Conservation (phyloP, 2,113 vertebrate genomes). For the Sakesphorus luctuosus region DNA sequence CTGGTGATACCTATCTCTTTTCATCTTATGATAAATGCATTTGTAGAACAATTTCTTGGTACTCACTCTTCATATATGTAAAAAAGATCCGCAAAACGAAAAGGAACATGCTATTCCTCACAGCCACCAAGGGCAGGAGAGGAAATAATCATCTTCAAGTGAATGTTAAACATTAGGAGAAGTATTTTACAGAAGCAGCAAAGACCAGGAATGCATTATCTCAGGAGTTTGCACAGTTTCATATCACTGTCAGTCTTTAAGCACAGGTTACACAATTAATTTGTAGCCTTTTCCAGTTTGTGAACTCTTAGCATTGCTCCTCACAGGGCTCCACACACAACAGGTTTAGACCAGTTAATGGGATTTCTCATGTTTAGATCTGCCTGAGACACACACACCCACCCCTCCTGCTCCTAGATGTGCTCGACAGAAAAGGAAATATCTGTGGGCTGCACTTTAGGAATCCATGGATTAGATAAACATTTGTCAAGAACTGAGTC, state of each 20-base stretch:
- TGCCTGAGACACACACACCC: fast-evolving
- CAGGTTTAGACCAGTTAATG: background rate
- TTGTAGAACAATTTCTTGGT: slow-evolving; percentile 46
- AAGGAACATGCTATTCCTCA: slow-evolving; percentile 19
- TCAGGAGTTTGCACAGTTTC: background rate
- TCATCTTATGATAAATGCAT: slow-evolving; percentile 41
- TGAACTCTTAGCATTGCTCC: background rate
- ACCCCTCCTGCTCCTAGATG: background rate
- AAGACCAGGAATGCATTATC: background rate
- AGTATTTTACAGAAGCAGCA: background rate
- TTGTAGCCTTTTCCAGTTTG: background rate
- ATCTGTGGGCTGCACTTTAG: background rate
- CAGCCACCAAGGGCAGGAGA: slow-evolving; percentile 1
- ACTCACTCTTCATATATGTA: slow-evolving; percentile 38
- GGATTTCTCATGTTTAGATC: background rate
- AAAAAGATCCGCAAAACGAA: slow-evolving; percentile 41
- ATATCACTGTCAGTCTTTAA: background rate
- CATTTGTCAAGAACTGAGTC: background rate
- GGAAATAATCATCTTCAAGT: slow-evolving; percentile 46
- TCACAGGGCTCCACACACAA: background rate
- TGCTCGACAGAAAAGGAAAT: background rate
- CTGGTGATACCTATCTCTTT: slow-evolving; percentile 29
- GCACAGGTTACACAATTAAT: background rate
- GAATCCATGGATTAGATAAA: background rate
- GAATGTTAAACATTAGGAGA: background rate